Evolutionary conservation across 2,113 vertebrate species (phyloP).

Genomic region (Catharus minimus): DNA sequence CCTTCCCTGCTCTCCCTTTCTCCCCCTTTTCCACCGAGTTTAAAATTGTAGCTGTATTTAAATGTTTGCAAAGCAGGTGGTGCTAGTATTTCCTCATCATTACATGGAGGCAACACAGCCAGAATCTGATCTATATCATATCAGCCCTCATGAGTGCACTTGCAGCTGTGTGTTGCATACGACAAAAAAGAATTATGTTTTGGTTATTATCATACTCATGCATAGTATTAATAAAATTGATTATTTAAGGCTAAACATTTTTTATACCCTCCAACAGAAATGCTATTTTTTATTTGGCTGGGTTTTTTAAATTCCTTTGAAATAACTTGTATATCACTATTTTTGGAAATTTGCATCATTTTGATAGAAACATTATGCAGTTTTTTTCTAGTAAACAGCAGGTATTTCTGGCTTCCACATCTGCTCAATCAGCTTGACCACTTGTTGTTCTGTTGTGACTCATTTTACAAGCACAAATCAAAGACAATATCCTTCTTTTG

Average conservation of each 20-base stretch:
- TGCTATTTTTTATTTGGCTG: neutral
- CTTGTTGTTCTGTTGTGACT: neutral
- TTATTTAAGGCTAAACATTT: neutral
- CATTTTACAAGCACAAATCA: neutral
- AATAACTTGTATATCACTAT: neutral
- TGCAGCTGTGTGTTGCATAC: neutral
- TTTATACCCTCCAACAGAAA: accelerated
- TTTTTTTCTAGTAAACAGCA: neutral
- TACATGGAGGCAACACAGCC: neutral
- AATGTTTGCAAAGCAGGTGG: neutral
- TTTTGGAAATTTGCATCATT: neutral
- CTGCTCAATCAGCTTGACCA: neutral
- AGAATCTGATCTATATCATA: neutral
- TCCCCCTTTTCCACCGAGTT: too few relatives aligned
- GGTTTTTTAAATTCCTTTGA: neutral
- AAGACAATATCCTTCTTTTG: neutral
- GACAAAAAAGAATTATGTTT: neutral
- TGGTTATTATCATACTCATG: neutral
- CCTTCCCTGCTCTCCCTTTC: neutral
- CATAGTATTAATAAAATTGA: neutral
- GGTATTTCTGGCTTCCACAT: neutral
- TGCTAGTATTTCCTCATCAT: neutral
- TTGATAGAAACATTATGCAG: neutral
- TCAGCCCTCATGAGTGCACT: neutral
- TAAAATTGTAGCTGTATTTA: neutral